Percentiles rank a stretch among this genome's conserved stretches.
phyloP scores from a whole-genome alignment of 2,797 vertebrate species.

The Telmatherina bonti region DNA sequence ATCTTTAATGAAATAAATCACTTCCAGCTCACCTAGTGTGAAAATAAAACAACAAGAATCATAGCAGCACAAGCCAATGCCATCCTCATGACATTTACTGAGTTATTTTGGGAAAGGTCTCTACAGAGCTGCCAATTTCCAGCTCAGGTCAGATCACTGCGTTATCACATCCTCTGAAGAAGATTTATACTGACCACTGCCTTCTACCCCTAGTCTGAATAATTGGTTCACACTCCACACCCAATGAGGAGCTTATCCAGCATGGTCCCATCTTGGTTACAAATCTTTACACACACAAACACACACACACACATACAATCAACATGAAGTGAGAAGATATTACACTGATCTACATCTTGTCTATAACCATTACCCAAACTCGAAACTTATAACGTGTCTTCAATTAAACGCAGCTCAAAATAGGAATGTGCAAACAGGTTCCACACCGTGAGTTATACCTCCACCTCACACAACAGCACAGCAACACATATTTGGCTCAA shows the following conservation, averaged over 20 bases:
- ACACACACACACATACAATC: not conserved
- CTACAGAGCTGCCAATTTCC: conserved; percentile 50
- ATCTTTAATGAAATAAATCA: conserved; percentile 65
- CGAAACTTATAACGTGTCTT: not conserved
- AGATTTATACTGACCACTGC: conserved; percentile 60
- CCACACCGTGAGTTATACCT: not conserved
- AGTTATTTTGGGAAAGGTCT: conserved; percentile 67
- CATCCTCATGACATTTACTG: conserved; percentile 61
- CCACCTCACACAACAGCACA: conserved; percentile 4
- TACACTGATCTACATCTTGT: not conserved
- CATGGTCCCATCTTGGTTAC: conserved; percentile 29
- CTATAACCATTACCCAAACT: not conserved
- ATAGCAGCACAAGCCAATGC: conserved; percentile 20
- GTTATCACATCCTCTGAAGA: conserved; percentile 45
- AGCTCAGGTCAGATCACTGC: conserved; percentile 49
- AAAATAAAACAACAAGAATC: conserved; percentile 23
- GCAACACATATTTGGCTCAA: conserved; percentile 34
- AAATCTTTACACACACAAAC: conserved; percentile 19
- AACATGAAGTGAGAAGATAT: not conserved
- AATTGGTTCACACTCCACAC: conserved; percentile 38
- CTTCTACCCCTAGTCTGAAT: conserved; percentile 37
- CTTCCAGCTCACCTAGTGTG: conserved; percentile 48
- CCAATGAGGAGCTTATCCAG: conserved; percentile 32
- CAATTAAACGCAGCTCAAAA: not conserved
- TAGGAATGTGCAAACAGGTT: not conserved